These are phyloP conservation scores for Cataglyphis rosenhaueri DNA, from an alignment of 2,888 invertebrate species.

Conservation along the genomic window DNA sequence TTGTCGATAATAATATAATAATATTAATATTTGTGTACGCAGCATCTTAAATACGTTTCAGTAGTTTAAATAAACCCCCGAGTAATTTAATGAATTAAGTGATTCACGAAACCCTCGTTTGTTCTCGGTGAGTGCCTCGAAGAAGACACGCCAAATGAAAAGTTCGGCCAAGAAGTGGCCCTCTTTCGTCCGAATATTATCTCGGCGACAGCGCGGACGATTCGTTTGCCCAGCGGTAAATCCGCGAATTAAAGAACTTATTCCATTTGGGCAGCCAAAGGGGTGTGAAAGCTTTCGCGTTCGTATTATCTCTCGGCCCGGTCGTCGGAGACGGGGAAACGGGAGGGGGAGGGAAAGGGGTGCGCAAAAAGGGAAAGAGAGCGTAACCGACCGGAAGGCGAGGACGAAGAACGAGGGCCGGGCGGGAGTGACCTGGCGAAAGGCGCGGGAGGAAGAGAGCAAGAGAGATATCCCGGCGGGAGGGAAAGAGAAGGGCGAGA, in stretches of 20 bases:
- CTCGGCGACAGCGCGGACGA: constrained; percentile 72
- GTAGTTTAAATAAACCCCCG: neutral
- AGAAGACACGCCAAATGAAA: constrained; percentile 43
- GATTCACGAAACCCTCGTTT: constrained; percentile 13
- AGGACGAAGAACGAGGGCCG: constrained; percentile 73
- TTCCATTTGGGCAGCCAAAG: constrained; percentile 85
- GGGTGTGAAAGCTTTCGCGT: constrained; percentile 85
- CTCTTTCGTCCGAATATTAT: constrained; percentile 65
- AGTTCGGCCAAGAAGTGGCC: constrained; percentile 52
- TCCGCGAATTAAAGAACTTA: constrained; percentile 85
- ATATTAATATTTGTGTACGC: neutral
- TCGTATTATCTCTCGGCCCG: constrained; percentile 82
- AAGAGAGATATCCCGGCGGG: constrained; percentile 57
- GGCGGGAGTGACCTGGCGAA: constrained; percentile 74
- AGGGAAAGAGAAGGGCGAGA: constrained; percentile 68
- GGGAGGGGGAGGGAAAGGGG: constrained; percentile 68
- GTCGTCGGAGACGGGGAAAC: constrained; percentile 68
- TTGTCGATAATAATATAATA: neutral
- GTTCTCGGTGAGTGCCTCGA: neutral
- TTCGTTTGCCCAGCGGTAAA: constrained; percentile 81
- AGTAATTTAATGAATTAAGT: neutral
- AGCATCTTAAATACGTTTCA: neutral
- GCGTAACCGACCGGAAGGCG: constrained; percentile 73
- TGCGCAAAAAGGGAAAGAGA: constrained; percentile 70
- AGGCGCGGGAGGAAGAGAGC: constrained; percentile 71